Evolutionary conservation across 2,888 invertebrate genomes (phyloP), one percentile per base, ranked within the genome.

Genomic region (Oscheius sp.): DNA sequence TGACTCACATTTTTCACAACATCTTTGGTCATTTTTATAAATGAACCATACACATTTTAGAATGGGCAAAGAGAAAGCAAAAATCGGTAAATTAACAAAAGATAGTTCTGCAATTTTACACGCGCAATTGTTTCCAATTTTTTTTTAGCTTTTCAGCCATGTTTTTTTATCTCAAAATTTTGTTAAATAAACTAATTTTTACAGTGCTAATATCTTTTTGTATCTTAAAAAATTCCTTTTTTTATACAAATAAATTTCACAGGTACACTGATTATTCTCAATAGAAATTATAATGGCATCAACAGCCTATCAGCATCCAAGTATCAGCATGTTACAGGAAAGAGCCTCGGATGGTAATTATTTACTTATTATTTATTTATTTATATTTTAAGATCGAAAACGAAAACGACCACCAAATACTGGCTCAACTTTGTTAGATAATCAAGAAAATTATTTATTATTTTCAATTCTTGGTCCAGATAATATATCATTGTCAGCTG

Each of bases 381-480:
- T 41, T 45, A 30, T 4, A 49, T 4, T 2, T 26, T 24, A 38
- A 51, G 51, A 64, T 32, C n/a, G 64, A 20, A 50, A 33, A 33
- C 32, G 47, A 45, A 67, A 67, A 22, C 50, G 67, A 8, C 67
- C 67, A 22, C 54, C 62, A 17, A 62, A 67, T 38, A 41, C 62
- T 12, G 62, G 62, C 17, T 62, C 67, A 14, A 49, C 20, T 1
- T 44, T 67, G n/a, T 33, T 67, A 22, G 67, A 67, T 26, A 67
- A 61, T 41, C 67, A 67, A 30, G 67, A 67, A 28, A 67, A 67
- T 32, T 33, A 67, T 14, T 30, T 67, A 9, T 20, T 67, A 1
- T 67, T 62, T 33, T 38, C 50, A 14, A 14, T 67, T 6, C 62
- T 67, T 1, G 67, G 67, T 12, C 30, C 36, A 20, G 67, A 67